Evolutionary conservation across 2,797 vertebrate species (phyloP).

Genomic region (Poeciliopsis gracilis): DNA sequence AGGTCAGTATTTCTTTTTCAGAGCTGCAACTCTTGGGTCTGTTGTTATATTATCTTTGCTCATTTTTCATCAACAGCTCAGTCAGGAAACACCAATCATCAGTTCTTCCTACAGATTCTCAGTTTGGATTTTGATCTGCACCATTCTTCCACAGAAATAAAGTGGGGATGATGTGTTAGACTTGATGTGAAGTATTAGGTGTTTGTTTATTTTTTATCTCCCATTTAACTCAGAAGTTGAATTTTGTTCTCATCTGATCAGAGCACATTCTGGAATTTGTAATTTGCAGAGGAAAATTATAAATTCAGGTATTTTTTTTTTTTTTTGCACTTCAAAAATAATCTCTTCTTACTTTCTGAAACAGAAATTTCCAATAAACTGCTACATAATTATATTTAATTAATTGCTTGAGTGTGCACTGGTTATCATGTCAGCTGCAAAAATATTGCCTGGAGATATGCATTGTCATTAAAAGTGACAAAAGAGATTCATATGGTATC

Average conservation of each 20-base stretch:
- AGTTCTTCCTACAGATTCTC: not conserved
- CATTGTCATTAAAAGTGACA: not conserved
- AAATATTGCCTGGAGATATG: not conserved
- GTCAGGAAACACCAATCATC: not conserved
- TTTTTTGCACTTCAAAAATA: not conserved
- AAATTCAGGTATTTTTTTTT: not conserved
- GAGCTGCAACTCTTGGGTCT: not conserved
- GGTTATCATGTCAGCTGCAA: not conserved
- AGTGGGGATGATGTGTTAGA: not conserved
- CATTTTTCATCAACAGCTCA: not conserved
- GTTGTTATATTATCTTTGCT: not conserved
- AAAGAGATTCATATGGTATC: not conserved
- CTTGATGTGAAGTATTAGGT: not conserved
- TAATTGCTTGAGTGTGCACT: not conserved
- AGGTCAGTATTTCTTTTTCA: not conserved
- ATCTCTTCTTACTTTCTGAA: not conserved
- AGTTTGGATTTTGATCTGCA: not conserved
- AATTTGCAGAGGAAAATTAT: not conserved
- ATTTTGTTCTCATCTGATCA: not conserved
- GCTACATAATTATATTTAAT: not conserved
- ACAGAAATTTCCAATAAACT: not conserved
- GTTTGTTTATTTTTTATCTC: not conserved
- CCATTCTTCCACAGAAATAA: not conserved
- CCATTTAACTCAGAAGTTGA: not conserved
- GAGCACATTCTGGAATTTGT: not conserved